Conservation (phyloP, 2,888 invertebrate species). For the Hemistola chrysoprasaria region DNA sequence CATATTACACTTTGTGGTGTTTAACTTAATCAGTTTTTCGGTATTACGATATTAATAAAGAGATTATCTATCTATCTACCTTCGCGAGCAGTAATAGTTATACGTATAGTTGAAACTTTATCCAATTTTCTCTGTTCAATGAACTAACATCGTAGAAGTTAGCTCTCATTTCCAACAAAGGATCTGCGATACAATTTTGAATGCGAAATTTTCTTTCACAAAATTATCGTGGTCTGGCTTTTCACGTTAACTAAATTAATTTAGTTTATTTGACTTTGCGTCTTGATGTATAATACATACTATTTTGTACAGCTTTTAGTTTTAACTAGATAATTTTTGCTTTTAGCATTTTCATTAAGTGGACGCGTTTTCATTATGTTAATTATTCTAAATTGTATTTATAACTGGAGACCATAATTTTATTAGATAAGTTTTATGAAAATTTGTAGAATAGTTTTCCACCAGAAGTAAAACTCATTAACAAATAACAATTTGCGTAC, state of each 20-base stretch:
- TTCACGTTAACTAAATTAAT: slow-evolving; percentile 18
- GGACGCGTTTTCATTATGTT: background rate
- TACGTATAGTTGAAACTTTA: too few species aligned
- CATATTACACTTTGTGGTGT: too few species aligned
- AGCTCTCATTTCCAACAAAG: slow-evolving; percentile 46
- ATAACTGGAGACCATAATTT: too few species aligned
- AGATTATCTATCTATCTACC: too few species aligned
- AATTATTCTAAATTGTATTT: too few species aligned
- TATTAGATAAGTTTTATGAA: too few species aligned
- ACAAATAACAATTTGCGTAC: too few species aligned
- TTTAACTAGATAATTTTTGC: slow-evolving; percentile 10
- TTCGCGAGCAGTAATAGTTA: too few species aligned
- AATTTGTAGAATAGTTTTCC: too few species aligned
- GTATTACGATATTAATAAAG: too few species aligned
- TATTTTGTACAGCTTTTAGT: slow-evolving; percentile 12
- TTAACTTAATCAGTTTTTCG: too few species aligned
- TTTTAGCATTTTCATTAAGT: slow-evolving; percentile 3
- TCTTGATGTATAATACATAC: slow-evolving; percentile 14
- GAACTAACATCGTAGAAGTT: slow-evolving; percentile 52
- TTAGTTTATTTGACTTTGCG: slow-evolving; percentile 17
- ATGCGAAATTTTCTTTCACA: slow-evolving; percentile 34
- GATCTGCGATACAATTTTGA: slow-evolving; percentile 37
- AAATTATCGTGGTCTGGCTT: slow-evolving; percentile 25
- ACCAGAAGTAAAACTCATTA: too few species aligned
- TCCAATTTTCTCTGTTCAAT: slow-evolving; percentile 53